Evolutionary conservation across 1,140 invertebrate genomes (phyloP), one percentile per base, ranked within the genome.

Genomic region (Phenacoccus solenopsis): DNA sequence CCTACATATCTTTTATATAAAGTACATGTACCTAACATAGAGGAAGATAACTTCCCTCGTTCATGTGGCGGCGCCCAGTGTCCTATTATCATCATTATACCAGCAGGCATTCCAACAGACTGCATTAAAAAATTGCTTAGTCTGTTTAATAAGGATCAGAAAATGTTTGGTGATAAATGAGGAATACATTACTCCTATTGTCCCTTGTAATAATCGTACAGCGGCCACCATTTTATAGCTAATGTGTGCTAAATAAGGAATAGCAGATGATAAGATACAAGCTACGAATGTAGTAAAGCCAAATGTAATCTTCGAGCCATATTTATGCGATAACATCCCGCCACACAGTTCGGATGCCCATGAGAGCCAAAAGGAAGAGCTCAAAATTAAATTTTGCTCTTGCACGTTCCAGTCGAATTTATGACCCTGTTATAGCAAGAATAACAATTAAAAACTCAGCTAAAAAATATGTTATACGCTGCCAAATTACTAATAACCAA

Each of bases 271-370:
- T 2, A 90, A 78, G 16, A 91, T 69, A 3, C 85, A 84, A 0
- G 87, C 86, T 0, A 85, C 74, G 9, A 89, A 80, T 77, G 93
- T 89, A 0, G 85, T 82, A 16, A 83, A 72, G 0, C 88, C 88
- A 68, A 90, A 89, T 0, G 90, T 79, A 25, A 83, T 75, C 77
- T 91, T 90, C 0, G 87, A 87, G 0, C 88, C 88, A 73, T 86
- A 88, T 73, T 82, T 84, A 69, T 85, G 82, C 0, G 88, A 87
- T n/a, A 90, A 72, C 25, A 88, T 77, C 9, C 89, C 89, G 5
- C 88, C 90, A 0, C 89, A 89, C 7, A 93, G 78, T 79, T 91
- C 89, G 0, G 84, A 82, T 0, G 85, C 7, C 82, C 59, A 64
- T 10, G 22, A 3, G 22, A 88, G 77, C 86, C 88, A 89, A 75